phyloP scores from a whole-genome alignment of 2,113 vertebrate genomes.

The Rhinichthys klamathensis region DNA sequence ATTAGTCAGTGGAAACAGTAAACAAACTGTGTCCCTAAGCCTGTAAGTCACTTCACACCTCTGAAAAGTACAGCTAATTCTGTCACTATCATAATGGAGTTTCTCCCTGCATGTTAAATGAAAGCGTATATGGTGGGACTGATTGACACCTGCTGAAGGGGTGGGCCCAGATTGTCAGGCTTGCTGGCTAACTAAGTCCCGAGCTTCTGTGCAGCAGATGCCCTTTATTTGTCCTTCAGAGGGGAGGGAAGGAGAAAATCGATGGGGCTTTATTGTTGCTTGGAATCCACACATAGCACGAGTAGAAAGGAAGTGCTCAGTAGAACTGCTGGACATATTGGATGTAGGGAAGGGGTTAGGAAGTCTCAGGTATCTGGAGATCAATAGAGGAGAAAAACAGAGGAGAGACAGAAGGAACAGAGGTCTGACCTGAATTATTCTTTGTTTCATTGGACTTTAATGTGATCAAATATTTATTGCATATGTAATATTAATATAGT shows the following conservation, averaged over 20 bases:
- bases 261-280: constrained; percentile 64
- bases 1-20: constrained; percentile 63
- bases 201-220: neutral
- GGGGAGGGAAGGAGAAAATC: constrained; percentile 63
- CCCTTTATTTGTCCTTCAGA: constrained; percentile 66
- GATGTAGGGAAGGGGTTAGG: constrained; percentile 32
- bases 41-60: constrained; percentile 61
- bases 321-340: constrained; percentile 45
- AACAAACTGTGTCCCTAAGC: constrained; percentile 64
- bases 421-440: neutral
- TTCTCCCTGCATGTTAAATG: constrained; percentile 24
- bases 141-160: constrained; percentile 52
- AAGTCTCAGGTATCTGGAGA: constrained; percentile 58
- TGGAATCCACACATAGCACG: constrained; percentile 54
- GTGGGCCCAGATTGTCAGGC: neutral
- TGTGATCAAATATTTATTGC: constrained; percentile 16
- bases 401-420: neutral
- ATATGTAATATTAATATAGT: neutral
- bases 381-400: constrained; percentile 60
- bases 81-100: constrained; percentile 46
- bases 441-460: neutral
- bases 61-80: constrained; percentile 65
- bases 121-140: neutral
- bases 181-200: neutral
- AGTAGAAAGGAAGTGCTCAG: constrained; percentile 52